Evolutionary conservation across 2,113 vertebrate species (phyloP), one percentile per base, ranked within the genome.

Genomic region (Cyphomyrus plagiostoma): DNA sequence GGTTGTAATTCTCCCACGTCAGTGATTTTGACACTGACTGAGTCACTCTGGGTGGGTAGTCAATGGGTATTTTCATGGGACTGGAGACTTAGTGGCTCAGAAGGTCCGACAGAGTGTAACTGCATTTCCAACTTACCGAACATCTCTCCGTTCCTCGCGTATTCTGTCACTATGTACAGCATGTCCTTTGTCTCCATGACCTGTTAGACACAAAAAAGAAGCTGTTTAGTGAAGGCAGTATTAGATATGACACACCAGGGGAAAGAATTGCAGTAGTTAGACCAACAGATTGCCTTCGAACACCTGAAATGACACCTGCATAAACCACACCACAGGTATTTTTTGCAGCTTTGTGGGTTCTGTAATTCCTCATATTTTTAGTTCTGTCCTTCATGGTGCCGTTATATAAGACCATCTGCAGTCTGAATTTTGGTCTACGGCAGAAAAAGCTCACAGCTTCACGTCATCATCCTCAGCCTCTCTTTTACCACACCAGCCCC

Each of bases 171-270:
- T 10, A 99, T 98, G 91, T 99, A 99, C 92, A 99, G 96, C 98
- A 99, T 99, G 91, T 99, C 98, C 95, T 98, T 98, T 86, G 98
- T 99, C 95, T 99, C 98, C 98, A 99, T 99, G 91, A 99, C 98
- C 98, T 99, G 90, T 42, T 88, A 92, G 48, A 92, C 21, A 93
- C 15, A 93, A 0, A 91, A 70, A 90, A 23, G 93, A 56, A 91
- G 52, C 52, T 86, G 49, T 56, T 53, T 53, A 30, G 49, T 87
- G 30, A 56, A 56, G 7, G 19, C 3, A 35, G 1, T 87, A 21
- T 86, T 11, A 30, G 17, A 13, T 52, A 39, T 30, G n/a, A 8
- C 30, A 30, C 30, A 87, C 85, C 1, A 35, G 86, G 15, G 35
- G 15, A 39, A 17, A 30, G 19, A 35, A 56, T 2, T 56, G 17